Percentiles rank a stretch among this genome's conserved stretches.
phyloP scores from a whole-genome alignment of 2,797 vertebrate genomes.

The Macrochelys suwanniensis region DNA sequence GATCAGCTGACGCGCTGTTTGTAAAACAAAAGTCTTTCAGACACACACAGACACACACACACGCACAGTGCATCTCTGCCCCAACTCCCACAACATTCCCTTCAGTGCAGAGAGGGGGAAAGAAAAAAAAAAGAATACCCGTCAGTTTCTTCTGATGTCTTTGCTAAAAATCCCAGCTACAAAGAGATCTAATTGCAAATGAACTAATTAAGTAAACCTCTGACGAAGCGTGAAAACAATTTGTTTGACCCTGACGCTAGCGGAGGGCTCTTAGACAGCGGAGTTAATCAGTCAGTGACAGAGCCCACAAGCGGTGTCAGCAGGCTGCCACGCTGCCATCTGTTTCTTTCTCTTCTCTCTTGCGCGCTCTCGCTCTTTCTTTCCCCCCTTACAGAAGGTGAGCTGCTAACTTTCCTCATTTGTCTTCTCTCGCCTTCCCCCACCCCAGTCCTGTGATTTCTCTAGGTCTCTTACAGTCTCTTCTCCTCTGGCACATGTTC shows the following conservation, averaged over 20 bases:
- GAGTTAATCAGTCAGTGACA: slow-evolving; percentile 88
- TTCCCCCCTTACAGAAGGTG: neutral
- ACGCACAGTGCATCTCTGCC: neutral
- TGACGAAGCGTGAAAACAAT: slow-evolving; percentile 94
- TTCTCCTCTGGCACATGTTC: neutral
- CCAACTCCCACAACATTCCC: neutral
- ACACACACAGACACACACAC: accelerated
- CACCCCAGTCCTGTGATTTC: neutral
- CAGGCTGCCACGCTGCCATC: slow-evolving; percentile 69
- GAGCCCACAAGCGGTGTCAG: slow-evolving; percentile 81
- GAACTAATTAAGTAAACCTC: slow-evolving; percentile 92
- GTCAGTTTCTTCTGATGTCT: slow-evolving; percentile 88
- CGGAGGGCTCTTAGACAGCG: slow-evolving; percentile 81
- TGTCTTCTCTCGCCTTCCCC: slow-evolving; percentile 14
- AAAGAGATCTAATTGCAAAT: slow-evolving; percentile 90
- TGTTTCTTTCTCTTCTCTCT: slow-evolving; percentile 43
- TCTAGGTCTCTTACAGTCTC: neutral
- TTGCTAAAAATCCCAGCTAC: slow-evolving; percentile 87
- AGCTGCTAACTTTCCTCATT: slow-evolving; percentile 27
- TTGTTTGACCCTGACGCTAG: slow-evolving; percentile 90
- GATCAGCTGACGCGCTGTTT: neutral
- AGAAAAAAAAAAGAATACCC: slow-evolving; percentile 54
- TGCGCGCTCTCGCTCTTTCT: neutral
- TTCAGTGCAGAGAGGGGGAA: slow-evolving; percentile 20
- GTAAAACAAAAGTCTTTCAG: accelerated